Percentiles rank a stretch among this genome's conserved stretches.
Evolutionary conservation across 2,888 invertebrate genomes (phyloP).

Genomic region (Heteromurus nitidus): DNA sequence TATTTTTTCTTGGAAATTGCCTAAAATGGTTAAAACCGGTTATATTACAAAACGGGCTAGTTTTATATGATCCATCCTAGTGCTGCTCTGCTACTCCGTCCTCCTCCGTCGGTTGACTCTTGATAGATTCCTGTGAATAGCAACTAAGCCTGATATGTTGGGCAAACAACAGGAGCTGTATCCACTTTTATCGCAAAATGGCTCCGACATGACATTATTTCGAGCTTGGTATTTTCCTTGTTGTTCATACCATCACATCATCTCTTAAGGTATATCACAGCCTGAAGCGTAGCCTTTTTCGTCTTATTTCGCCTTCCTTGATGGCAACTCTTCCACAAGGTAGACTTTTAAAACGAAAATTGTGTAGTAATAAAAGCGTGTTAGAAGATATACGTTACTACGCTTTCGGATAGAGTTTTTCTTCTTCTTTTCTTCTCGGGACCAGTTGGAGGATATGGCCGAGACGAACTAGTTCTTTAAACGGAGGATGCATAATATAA

Average conservation of each 20-base stretch:
- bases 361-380: not conserved
- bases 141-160: not conserved
- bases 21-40: constrained; percentile 9
- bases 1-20: too few relatives aligned
- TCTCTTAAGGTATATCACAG: too few relatives aligned
- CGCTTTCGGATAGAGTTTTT: too few relatives aligned
- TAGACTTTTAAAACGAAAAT: constrained; percentile 3
- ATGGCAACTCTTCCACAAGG: not conserved
- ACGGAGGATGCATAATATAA: too few relatives aligned
- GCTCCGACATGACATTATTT: constrained; percentile 58
- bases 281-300: too few relatives aligned
- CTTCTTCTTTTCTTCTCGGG: too few relatives aligned
- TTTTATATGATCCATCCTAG: too few relatives aligned
- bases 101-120: not conserved
- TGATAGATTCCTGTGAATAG: not conserved
- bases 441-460: too few relatives aligned
- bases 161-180: not conserved
- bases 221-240: constrained; percentile 14
- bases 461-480: too few relatives aligned
- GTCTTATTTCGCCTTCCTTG: too few relatives aligned
- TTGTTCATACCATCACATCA: constrained; percentile 5
- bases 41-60: too few relatives aligned
- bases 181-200: constrained; percentile 23
- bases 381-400: too few relatives aligned
- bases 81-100: not conserved